Evolutionary conservation across 1,140 invertebrate genomes (phyloP).

Genomic region (Araneus ventricosus): DNA sequence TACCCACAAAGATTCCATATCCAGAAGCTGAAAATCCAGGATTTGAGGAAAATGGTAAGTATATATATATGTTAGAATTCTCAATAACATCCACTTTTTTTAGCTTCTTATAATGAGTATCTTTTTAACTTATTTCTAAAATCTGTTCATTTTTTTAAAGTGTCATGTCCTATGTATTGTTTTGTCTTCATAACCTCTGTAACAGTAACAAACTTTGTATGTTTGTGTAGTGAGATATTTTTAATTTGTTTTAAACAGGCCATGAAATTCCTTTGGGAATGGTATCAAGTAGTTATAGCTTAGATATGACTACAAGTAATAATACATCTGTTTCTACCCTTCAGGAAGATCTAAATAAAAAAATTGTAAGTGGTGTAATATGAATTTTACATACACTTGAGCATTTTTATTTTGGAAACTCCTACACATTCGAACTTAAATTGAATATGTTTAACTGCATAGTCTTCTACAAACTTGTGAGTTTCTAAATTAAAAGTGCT

Average conservation of each 20-base stretch:
- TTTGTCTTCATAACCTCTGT: not conserved
- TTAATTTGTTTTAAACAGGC: constrained; percentile 62
- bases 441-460: too few relatives aligned
- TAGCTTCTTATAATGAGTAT: not conserved
- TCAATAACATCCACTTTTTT: not conserved
- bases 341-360: constrained; percentile 52
- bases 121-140: not conserved
- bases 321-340: constrained; percentile 56
- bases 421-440: too few relatives aligned
- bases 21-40: constrained; percentile 68
- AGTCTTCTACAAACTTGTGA: not conserved
- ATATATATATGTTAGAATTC: not conserved
- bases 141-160: not conserved
- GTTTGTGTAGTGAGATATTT: constrained; percentile 31
- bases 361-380: constrained; percentile 51
- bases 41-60: constrained; percentile 73
- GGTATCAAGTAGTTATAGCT: constrained; percentile 56
- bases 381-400: not conserved
- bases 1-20: constrained; percentile 67
- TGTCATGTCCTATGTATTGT: not conserved
- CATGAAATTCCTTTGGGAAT: constrained; percentile 64
- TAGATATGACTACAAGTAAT: constrained; percentile 60
- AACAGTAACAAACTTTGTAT: not conserved
- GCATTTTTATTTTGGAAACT: constrained; percentile 17
- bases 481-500: not conserved